Conservation (phyloP, 2,113 vertebrate species). For the Terrapene triunguis region DNA sequence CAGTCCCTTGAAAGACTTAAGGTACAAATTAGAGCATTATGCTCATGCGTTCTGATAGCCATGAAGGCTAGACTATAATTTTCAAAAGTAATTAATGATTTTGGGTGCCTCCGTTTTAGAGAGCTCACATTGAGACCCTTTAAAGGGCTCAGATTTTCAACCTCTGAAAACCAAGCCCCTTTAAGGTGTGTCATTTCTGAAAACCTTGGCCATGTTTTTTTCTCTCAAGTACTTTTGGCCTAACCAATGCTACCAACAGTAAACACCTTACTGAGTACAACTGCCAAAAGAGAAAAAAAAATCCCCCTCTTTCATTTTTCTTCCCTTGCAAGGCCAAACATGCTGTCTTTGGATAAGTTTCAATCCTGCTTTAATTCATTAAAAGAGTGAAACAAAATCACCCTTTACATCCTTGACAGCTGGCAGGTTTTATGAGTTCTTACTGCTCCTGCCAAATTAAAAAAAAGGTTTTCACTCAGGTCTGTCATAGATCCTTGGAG, state of each 20-base stretch:
- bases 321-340: constrained; percentile 89
- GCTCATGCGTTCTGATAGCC: background rate
- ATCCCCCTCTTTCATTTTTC: constrained; percentile 82
- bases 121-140: background rate
- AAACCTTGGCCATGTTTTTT: background rate
- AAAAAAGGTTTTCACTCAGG: constrained; percentile 80
- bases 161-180: background rate
- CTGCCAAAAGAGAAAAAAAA: constrained; percentile 81
- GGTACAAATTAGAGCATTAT: background rate
- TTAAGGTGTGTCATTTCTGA: background rate
- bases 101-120: background rate
- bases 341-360: constrained; percentile 91
- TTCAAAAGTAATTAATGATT: background rate
- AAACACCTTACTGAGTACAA: constrained; percentile 80
- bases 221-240: constrained; percentile 37
- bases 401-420: constrained; percentile 89
- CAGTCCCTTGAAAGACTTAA: background rate
- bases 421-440: constrained; percentile 86
- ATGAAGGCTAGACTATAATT: background rate
- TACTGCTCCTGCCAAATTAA: constrained; percentile 78
- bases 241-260: constrained; percentile 65
- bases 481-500: constrained; percentile 83
- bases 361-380: constrained; percentile 89
- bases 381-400: constrained; percentile 90
- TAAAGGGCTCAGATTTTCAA: background rate